Base-by-base conservation (phyloP, 2,888 invertebrate species). In the Drosophila gaucha region DNA sequence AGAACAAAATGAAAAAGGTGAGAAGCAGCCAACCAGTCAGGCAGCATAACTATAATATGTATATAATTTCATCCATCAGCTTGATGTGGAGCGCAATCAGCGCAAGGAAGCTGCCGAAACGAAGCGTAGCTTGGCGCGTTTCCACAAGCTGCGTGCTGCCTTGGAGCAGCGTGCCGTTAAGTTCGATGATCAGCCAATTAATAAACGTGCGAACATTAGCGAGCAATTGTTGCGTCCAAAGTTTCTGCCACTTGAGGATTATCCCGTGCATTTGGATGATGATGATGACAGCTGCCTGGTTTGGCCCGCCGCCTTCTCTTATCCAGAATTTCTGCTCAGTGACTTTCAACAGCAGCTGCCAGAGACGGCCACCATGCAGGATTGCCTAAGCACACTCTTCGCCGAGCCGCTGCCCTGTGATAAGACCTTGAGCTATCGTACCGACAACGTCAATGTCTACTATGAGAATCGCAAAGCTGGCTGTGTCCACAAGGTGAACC, bases 261-360 rank as follows among this genome's bases (percentile, higher is more conserved):
- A 93, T 62, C 93, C 94, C 50, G 96, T 96, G 0, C 93, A 93
- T 82, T 83, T 96, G 10, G 92, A 94, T 83, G 92, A 94, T 82
- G 91, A 94, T 0, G 89, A 90, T 33, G 80, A 92, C 12, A 92
- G 92, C 10, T 90, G 92, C 38, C 91, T 99, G 10, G 92, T 95
- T 50, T 99, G 98, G 98, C 98, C 98, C 0, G 95, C 97, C 0
- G 92, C 97, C 16, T 94, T 98, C 75, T 92, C 97, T 10, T 99
- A 98, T 91, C 98, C 98, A 0, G 98, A 98, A 91, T 95, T 95
- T 88, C 93, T 95, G 62, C 94, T 96, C 83, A 96, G 97, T 47
- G 99, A 99, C 91, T 96, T 97, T 80, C 94, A 99, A 36, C 95
- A 96, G 90, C 93, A 94, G 60, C 96, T 98, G 86, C 93, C 94